Evolutionary conservation across 2,797 vertebrate species (phyloP).

Genomic region (Triplophysa bombifrons): DNA sequence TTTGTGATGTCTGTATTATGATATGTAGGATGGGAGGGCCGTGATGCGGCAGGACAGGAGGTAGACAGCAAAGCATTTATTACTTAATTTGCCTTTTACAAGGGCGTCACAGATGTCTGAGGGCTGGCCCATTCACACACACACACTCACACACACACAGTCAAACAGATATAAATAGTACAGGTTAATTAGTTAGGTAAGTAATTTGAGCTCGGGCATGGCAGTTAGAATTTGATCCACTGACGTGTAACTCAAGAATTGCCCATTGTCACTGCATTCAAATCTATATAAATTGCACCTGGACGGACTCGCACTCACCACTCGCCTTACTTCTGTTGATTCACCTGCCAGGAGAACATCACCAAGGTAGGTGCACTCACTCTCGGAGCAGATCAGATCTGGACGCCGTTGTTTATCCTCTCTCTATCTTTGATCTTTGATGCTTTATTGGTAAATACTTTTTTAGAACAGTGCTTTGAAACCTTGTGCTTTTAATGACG

Average conservation of each 20-base stretch:
- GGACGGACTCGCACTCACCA: conserved; percentile 73
- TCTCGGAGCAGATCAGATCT: neutral
- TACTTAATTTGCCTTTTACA: conserved; percentile 71
- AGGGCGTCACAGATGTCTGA: conserved; percentile 65
- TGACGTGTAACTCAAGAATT: conserved; percentile 90
- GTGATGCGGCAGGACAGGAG: conserved; percentile 48
- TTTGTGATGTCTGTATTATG: conserved; percentile 15
- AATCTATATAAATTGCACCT: conserved; percentile 90
- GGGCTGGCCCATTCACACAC: conserved; percentile 56
- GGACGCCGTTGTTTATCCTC: too few species aligned
- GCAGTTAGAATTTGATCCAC: conserved; percentile 89
- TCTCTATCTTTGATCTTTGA: neutral
- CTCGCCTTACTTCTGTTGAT: conserved; percentile 71
- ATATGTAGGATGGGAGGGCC: conserved; percentile 45
- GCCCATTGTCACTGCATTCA: conserved; percentile 85
- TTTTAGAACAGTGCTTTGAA: neutral
- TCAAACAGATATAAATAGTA: conserved; percentile 87
- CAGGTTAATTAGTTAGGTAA: conserved; percentile 91
- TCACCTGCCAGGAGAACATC: conserved; percentile 62
- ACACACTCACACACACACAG: conserved; percentile 53
- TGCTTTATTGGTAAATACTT: neutral
- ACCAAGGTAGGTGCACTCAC: conserved; percentile 51
- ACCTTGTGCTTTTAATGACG: neutral
- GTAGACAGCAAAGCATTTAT: conserved; percentile 55
- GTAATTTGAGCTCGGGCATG: conserved; percentile 88